These are phyloP conservation scores for Poeciliopsis infans DNA, from an alignment of 2,797 vertebrate species.

Conservation along the genomic window DNA sequence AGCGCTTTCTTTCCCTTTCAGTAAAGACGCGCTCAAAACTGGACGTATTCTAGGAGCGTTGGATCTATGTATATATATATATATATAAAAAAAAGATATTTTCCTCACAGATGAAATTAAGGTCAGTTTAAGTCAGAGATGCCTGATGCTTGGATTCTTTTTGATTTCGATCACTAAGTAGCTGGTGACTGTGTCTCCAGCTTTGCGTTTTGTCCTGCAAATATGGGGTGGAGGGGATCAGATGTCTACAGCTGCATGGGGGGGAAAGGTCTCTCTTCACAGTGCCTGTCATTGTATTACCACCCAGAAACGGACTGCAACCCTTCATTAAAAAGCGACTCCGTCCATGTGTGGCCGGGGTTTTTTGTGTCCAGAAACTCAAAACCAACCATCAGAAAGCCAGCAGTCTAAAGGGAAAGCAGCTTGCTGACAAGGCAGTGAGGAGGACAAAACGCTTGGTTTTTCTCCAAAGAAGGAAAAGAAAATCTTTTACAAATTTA, in stretches of 20 bases:
- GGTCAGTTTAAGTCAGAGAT: conserved; percentile 2
- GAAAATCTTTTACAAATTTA: no score
- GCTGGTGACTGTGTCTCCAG: conserved; percentile 38
- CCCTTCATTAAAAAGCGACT: conserved; percentile 62
- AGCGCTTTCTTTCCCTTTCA: conserved; percentile 60
- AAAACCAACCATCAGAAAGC: conserved; percentile 73
- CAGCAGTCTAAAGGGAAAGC: conserved; percentile 54
- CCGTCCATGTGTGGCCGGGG: conserved; percentile 57
- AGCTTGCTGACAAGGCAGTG: conserved; percentile 73
- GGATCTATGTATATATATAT: not conserved
- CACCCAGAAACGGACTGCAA: conserved; percentile 45
- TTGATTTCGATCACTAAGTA: conserved; percentile 63
- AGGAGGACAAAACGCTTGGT: conserved; percentile 49
- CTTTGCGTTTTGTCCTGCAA: conserved; percentile 54
- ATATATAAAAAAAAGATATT: not conserved
- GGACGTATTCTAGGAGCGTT: not conserved
- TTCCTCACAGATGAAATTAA: not conserved
- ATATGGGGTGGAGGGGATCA: conserved; percentile 49
- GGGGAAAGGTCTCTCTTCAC: conserved; percentile 53
- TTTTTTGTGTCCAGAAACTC: conserved; percentile 66
- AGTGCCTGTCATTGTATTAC: conserved; percentile 75
- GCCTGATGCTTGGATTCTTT: conserved; percentile 42
- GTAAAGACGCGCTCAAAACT: conserved; percentile 15
- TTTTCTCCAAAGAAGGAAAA: conserved; percentile 19
- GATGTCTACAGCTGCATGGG: conserved; percentile 64